phyloP scores from a whole-genome alignment of 2,888 invertebrate genomes.

The Tenthredo amoena region DNA sequence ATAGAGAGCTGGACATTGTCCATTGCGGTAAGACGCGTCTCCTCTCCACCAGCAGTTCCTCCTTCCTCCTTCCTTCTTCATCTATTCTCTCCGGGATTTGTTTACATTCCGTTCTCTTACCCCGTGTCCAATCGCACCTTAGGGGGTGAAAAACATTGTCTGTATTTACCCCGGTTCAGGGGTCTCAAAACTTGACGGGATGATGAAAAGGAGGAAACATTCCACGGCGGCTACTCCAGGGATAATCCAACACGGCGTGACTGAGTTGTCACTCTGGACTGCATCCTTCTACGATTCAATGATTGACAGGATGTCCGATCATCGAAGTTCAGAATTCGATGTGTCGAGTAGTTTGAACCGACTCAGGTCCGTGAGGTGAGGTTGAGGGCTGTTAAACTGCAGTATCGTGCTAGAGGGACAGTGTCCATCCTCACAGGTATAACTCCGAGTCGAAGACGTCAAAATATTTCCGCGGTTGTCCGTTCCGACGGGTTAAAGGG shows the following conservation, averaged over 20 bases:
- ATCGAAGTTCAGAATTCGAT: background rate
- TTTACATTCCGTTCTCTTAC: conserved; percentile 66
- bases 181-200: conserved; percentile 2
- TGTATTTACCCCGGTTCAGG: background rate
- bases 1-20: conserved; percentile 60
- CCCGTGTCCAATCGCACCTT: conserved; percentile 72
- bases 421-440: conserved; percentile 7
- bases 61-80: background rate
- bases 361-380: background rate
- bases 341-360: background rate
- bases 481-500: conserved; percentile 26
- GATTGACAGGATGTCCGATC: conserved; percentile 9
- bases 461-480: conserved; percentile 46
- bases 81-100: conserved; percentile 66
- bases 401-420: background rate
- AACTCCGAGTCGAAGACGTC: background rate
- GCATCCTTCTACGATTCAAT: background rate
- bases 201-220: conserved; percentile 8
- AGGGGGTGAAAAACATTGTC: conserved; percentile 58
- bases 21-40: conserved; percentile 65
- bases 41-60: background rate
- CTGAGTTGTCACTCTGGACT: conserved; percentile 70
- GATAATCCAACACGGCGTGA: conserved; percentile 74
- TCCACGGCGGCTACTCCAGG: conserved; percentile 62
- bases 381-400: background rate